phyloP scores from a whole-genome alignment of 2,888 invertebrate genomes.

The Drosophila anceps region DNA sequence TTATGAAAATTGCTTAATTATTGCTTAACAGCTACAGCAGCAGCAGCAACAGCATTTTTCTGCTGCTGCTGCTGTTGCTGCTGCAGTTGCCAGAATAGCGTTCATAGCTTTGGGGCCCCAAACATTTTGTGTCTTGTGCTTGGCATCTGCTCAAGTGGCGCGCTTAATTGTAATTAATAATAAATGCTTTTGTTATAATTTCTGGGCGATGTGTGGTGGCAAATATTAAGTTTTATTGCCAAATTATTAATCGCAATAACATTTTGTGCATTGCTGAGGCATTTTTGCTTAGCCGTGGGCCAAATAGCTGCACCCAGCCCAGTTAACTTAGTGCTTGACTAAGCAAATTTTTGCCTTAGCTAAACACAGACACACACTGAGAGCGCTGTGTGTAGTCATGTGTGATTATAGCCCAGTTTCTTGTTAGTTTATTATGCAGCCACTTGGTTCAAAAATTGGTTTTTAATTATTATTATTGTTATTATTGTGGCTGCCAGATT shows the following conservation, averaged over 20 bases:
- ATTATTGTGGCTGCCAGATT: conserved; percentile 63
- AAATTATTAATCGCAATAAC: conserved; percentile 74
- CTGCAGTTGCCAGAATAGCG: conserved; percentile 43
- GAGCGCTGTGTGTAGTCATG: conserved; percentile 18
- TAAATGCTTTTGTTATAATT: conserved; percentile 57
- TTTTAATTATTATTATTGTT: conserved; percentile 75
- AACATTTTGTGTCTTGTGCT: conserved; percentile 24
- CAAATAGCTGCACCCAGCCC: conserved; percentile 77
- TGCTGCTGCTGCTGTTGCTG: conserved; percentile 18
- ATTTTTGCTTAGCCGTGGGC: conserved; percentile 52
- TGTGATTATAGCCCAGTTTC: conserved; percentile 75
- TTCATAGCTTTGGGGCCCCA: conserved; percentile 20
- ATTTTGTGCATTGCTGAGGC: conserved; percentile 50
- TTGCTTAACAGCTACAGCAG: conserved; percentile 68
- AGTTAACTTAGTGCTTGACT: conserved; percentile 67
- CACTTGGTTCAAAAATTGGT: conserved; percentile 66
- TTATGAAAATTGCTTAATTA: conserved; percentile 82
- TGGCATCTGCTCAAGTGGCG: conserved; percentile 79
- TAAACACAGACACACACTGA: not conserved
- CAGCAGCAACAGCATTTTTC: conserved; percentile 39
- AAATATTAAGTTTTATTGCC: conserved; percentile 63
- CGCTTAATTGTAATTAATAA: conserved; percentile 71
- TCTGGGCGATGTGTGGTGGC: conserved; percentile 31
- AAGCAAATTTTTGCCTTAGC: conserved; percentile 61
- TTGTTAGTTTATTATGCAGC: conserved; percentile 56